A percentile compares a stretch with the other conserved stretches of the same genome.
Conservation (phyloP, 2,888 invertebrate species). For the Drosophila siamana region DNA sequence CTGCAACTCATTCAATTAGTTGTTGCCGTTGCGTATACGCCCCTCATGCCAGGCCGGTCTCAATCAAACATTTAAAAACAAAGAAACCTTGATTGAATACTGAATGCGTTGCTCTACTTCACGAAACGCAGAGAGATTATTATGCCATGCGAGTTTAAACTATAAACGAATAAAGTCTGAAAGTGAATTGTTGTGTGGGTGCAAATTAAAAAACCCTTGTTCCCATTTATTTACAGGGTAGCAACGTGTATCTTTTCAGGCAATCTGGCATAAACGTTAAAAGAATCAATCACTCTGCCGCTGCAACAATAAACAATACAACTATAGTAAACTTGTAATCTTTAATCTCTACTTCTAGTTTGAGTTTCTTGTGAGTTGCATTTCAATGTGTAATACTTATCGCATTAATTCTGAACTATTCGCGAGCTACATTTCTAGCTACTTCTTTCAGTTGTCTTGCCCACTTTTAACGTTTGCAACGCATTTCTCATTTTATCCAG, state of each 20-base stretch:
- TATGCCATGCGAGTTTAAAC: constrained; percentile 1
- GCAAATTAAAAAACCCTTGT: background rate
- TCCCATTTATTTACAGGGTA: background rate
- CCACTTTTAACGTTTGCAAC: constrained; percentile 6
- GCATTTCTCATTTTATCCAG: background rate
- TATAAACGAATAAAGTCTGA: background rate
- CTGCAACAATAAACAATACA: background rate
- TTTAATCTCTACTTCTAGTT: background rate
- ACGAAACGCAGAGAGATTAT: background rate
- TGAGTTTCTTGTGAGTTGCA: background rate
- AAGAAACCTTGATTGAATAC: background rate
- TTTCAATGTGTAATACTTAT: background rate
- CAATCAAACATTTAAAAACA: background rate
- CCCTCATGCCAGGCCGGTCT: background rate
- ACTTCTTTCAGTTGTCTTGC: background rate
- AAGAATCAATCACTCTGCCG: background rate
- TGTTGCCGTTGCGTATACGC: background rate
- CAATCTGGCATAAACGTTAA: background rate
- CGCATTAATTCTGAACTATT: background rate
- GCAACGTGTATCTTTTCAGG: too few species aligned
- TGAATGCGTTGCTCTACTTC: background rate
- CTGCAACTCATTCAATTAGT: constrained; percentile 20
- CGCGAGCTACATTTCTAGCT: background rate
- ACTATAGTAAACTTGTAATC: too few species aligned
- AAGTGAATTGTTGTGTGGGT: background rate